Percentiles rank a stretch among this genome's conserved stretches.
These are phyloP conservation scores for Saxidomus purpurata DNA, from an alignment of 1,140 invertebrate species.

Conservation along the genomic window DNA sequence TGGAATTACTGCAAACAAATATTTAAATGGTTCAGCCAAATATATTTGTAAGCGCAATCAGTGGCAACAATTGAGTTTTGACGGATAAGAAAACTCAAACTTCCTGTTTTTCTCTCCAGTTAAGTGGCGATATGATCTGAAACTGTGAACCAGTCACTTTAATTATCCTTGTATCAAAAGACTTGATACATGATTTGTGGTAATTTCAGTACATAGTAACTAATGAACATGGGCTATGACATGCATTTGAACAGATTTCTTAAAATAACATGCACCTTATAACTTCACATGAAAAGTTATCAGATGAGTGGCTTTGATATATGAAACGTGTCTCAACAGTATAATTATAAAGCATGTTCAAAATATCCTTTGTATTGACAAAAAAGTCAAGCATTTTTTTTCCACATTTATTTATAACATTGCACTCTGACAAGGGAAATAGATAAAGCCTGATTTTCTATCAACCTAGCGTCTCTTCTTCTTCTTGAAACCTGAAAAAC, in stretches of 20 bases:
- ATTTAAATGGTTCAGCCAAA: no score
- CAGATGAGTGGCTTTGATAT: not conserved
- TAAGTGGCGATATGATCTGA: constrained; percentile 15
- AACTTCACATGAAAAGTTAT: not conserved
- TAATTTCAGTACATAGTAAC: not conserved
- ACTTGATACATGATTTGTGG: not conserved
- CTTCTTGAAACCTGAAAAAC: constrained; percentile 52
- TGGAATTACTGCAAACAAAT: no score
- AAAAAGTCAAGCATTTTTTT: no score
- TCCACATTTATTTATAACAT: not conserved
- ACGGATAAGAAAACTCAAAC: not conserved
- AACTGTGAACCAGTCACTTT: not conserved
- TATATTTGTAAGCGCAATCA: not conserved
- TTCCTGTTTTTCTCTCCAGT: constrained; percentile 18
- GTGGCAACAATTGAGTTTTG: constrained; percentile 4
- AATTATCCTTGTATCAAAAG: constrained; percentile 3
- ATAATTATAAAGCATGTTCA: no score
- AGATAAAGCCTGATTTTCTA: not conserved
- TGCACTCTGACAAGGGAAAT: not conserved
- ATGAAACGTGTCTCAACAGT: not conserved
- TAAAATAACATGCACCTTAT: not conserved
- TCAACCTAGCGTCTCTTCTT: not conserved
- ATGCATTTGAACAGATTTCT: not conserved
- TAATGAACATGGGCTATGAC: not conserved
- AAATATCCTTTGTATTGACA: no score